phyloP scores from a whole-genome alignment of 2,888 invertebrate genomes.

The Torymus texanus region DNA sequence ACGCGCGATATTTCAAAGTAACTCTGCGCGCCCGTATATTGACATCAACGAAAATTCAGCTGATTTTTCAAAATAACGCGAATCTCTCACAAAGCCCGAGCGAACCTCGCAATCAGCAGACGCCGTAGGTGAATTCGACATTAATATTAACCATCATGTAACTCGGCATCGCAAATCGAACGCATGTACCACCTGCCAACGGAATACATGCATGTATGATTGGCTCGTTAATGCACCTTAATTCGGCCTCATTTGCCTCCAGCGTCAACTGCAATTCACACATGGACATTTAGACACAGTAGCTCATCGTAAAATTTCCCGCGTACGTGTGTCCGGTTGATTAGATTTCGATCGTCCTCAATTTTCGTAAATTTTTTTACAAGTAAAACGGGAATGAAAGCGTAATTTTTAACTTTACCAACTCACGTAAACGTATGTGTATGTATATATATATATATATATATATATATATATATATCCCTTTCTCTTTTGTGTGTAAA shows the following conservation, averaged over 20 bases:
- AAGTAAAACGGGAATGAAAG: neutral
- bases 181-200: neutral
- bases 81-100: no score
- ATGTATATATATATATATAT: no score
- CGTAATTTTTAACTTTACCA: neutral
- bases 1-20: no score
- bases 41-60: no score
- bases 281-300: no score
- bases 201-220: conserved; percentile 10
- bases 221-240: conserved; percentile 17
- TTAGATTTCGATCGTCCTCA: neutral
- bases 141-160: neutral
- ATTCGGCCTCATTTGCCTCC: conserved; percentile 16
- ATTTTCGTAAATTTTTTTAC: neutral
- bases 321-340: neutral
- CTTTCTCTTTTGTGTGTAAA: no score
- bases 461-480: no score
- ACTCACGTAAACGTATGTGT: neutral
- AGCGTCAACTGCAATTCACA: neutral
- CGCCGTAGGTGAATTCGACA: no score
- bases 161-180: neutral
- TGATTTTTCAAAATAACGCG: no score
- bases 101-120: no score
- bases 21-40: no score
- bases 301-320: neutral